These are phyloP conservation scores for Ranitomeya variabilis DNA, from an alignment of 2,113 vertebrate genomes.

Conservation along the genomic window DNA sequence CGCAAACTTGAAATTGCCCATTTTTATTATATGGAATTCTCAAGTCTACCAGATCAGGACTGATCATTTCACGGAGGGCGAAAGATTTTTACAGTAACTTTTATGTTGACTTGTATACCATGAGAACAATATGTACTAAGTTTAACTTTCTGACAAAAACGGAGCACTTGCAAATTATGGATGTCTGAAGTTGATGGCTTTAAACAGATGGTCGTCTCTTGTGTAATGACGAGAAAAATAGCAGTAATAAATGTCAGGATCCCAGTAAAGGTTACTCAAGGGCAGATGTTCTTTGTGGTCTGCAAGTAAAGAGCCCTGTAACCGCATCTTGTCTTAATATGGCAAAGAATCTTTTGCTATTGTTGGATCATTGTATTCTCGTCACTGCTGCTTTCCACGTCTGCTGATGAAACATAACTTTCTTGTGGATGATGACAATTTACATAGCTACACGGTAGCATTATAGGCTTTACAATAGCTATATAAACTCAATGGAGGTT, in stretches of 20 bases:
- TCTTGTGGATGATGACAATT: background rate
- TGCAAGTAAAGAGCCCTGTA: background rate
- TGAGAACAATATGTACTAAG: background rate
- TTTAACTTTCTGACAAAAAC: background rate
- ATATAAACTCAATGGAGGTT: background rate
- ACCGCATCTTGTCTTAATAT: slow-evolving; percentile 15
- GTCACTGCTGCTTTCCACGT: background rate
- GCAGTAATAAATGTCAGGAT: background rate
- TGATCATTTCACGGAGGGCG: no score
- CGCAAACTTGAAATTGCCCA: no score
- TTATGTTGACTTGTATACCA: background rate
- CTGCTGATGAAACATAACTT: background rate
- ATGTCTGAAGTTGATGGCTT: slow-evolving; percentile 13
- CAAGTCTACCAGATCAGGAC: no score
- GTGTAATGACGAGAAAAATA: slow-evolving; percentile 6
- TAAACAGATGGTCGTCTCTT: slow-evolving; percentile 44
- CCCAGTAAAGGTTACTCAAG: slow-evolving; percentile 6
- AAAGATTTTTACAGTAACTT: no score
- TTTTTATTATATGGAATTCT: no score
- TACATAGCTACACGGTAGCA: background rate
- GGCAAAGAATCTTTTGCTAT: slow-evolving; percentile 4
- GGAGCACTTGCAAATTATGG: background rate
- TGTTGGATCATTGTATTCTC: background rate
- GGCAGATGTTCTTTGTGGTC: slow-evolving; percentile 39
- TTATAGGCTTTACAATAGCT: background rate